Base-by-base conservation (phyloP, 2,888 invertebrate genomes). In the Eupeodes luniger region DNA sequence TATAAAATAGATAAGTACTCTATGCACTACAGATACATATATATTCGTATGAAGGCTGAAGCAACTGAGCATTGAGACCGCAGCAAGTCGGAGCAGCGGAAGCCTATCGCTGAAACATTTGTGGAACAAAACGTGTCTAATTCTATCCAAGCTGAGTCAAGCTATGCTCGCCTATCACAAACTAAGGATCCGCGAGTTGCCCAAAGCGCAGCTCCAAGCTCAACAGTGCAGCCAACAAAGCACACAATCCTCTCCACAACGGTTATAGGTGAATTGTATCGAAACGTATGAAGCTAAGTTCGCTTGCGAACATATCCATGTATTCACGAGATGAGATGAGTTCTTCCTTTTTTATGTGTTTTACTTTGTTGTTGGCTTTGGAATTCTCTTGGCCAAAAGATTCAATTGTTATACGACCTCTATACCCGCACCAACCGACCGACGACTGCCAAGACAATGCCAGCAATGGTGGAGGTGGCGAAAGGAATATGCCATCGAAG, bases 81-180 rank as follows among this genome's bases (percentile, higher is more conserved):
- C 16, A 78, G 6, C 69, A 57, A 27, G 2, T 14, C 16, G 59
- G 59, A 64, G 61, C 84, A 81, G 81, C 88, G 51, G 88, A 88
- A 88, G 88, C 88, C 81, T 85, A 88, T 88, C 85, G 85, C 81
- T 81, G 77, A 12, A 88, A 75, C 77, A 86, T 82, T 86, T 86
- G 79, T 86, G 86, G 34, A 79, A 88, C 88, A 88, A 88, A 85
- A 88, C 88, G 88, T 88, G 84, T 88, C 88, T 88, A 88, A 85
- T 85, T 88, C 81, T 74, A 85, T 78, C 36, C 14, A 40, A 47
- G 49, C 67, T 14, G n/a, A 14, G 40, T 12, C 14, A 14, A 66
- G 67, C 55, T 72, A 69, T 19, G 76, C 82, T 75, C 53, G 70
- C 67, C 87, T 81, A 84, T 84, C 87, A 77, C 51, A 74, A 78